Percentiles rank a stretch among this genome's conserved stretches.
Conservation (phyloP, 2,113 vertebrate genomes). For the Oreochromis spilurus region DNA sequence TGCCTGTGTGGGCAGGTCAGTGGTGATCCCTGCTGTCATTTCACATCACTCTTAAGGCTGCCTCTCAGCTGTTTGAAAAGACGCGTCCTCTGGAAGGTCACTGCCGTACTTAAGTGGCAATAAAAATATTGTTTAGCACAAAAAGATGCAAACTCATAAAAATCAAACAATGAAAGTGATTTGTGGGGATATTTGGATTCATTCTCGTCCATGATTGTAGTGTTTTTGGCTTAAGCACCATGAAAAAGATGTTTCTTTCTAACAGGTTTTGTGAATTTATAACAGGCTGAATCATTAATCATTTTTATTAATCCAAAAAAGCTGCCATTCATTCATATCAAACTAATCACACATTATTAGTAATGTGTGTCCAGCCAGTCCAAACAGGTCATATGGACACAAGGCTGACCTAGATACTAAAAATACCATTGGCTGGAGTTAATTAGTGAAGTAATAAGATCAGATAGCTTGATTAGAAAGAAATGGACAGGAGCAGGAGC, state of each 20-base stretch:
- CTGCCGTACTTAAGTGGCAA: not conserved
- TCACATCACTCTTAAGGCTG: conserved; percentile 27
- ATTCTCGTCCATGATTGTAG: not conserved
- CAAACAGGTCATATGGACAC: conserved; percentile 37
- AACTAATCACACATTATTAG: not conserved
- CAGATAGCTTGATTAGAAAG: conserved; percentile 49
- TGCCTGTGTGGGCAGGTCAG: conserved; percentile 30
- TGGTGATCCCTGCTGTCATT: conserved; percentile 36
- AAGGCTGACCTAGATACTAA: conserved; percentile 51
- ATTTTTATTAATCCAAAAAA: not conserved
- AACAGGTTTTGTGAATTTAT: not conserved
- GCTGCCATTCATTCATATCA: not conserved
- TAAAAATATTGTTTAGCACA: not conserved
- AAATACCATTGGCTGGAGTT: conserved; percentile 50
- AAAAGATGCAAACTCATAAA: not conserved
- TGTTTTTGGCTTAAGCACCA: not conserved
- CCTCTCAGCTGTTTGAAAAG: conserved; percentile 21
- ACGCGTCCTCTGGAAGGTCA: conserved; percentile 27
- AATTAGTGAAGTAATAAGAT: conserved; percentile 63
- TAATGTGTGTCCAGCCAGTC: not conserved
- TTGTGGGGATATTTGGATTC: not conserved
- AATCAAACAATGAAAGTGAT: not conserved
- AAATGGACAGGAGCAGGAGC: conserved; percentile 19
- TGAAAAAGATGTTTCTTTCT: not conserved
- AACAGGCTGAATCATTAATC: not conserved